phyloP scores from a whole-genome alignment of 1,140 invertebrate genomes.

The Bombus sibiricus region DNA sequence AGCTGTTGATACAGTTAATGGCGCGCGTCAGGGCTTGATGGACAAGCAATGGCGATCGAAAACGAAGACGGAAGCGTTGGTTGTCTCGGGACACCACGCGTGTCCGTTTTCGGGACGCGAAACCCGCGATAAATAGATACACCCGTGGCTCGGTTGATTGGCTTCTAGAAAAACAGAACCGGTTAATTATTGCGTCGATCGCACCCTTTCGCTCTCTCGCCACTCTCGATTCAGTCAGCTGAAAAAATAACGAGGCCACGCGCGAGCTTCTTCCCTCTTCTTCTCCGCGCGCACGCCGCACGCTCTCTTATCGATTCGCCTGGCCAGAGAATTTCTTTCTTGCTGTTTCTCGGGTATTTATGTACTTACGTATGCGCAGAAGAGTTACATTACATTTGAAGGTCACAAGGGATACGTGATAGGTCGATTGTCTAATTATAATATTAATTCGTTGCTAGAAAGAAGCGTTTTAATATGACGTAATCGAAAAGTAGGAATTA shows the following conservation, averaged over 20 bases:
- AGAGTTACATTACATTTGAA: neutral
- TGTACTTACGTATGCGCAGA: too few relatives aligned
- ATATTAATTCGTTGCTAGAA: neutral
- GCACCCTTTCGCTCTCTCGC: slow-evolving; percentile 45
- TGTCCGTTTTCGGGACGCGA: neutral
- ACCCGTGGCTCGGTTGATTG: slow-evolving; percentile 50
- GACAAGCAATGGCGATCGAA: slow-evolving; percentile 54
- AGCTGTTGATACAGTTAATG: slow-evolving; percentile 66
- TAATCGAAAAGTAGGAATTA: neutral
- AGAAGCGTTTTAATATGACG: neutral
- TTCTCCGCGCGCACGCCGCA: neutral
- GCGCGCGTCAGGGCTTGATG: slow-evolving; percentile 42
- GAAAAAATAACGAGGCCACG: slow-evolving; percentile 73
- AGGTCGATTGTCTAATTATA: neutral
- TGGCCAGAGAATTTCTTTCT: neutral
- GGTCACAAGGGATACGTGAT: neutral
- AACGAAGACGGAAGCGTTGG: slow-evolving; percentile 34
- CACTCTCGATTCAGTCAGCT: slow-evolving; percentile 60
- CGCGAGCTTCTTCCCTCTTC: slow-evolving; percentile 3
- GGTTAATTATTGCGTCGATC: slow-evolving; percentile 69
- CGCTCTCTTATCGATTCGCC: slow-evolving; percentile 1
- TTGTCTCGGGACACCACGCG: neutral
- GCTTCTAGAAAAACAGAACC: slow-evolving; percentile 74
- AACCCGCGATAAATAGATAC: slow-evolving; percentile 50
- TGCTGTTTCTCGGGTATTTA: neutral